Percentiles rank a stretch among this genome's conserved stretches.
phyloP scores from a whole-genome alignment of 2,113 vertebrate genomes.

The Tragelaphus scriptus region DNA sequence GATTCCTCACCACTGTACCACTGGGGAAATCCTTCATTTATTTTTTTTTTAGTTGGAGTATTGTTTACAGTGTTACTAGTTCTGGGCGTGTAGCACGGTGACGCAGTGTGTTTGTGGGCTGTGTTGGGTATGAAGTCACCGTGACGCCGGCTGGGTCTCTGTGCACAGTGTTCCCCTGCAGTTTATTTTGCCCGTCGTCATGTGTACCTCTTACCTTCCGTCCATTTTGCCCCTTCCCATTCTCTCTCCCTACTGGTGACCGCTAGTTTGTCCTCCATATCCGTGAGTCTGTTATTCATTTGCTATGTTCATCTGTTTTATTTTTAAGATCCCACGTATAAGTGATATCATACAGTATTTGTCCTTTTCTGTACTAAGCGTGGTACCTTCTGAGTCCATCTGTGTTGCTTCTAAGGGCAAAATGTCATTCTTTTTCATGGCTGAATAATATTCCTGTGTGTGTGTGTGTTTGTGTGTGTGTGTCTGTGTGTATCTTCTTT shows the following conservation, averaged over 20 bases:
- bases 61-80: background rate
- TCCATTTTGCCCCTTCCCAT: background rate
- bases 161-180: background rate
- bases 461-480: background rate
- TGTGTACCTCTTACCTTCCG: background rate
- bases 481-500: background rate
- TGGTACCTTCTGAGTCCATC: background rate
- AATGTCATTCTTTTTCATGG: background rate
- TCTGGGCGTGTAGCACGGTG: too few species aligned
- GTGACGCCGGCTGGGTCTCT: background rate
- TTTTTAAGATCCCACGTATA: background rate
- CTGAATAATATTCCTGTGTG: background rate
- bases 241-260: background rate
- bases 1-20: background rate
- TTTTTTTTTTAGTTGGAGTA: background rate
- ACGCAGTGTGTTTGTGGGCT: background rate
- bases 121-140: background rate
- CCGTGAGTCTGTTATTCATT: background rate
- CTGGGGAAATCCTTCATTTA: background rate
- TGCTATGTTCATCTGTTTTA: background rate
- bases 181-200: background rate
- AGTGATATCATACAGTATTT: background rate
- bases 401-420: background rate
- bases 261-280: background rate
- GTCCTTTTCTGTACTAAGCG: background rate